Percentiles rank a stretch among this genome's conserved stretches.
Evolutionary conservation across 1,140 invertebrate genomes (phyloP).

Genomic region (Megathymus violae): DNA sequence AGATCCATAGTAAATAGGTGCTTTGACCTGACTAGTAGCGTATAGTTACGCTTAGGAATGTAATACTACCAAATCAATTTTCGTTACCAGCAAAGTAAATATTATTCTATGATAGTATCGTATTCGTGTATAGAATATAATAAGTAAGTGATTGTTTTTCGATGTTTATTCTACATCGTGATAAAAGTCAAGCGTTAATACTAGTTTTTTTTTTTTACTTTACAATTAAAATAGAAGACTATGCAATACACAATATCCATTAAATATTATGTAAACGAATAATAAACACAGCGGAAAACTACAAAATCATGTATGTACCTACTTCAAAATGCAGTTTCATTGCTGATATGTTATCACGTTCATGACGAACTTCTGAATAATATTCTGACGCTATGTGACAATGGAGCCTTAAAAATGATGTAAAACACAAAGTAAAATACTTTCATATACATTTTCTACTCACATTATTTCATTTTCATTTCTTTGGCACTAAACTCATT

Average conservation of each 20-base stretch:
- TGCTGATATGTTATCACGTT: conserved; percentile 46
- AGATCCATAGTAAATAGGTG: conserved; percentile 69
- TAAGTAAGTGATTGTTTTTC: conserved; percentile 18
- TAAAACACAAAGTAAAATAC: neutral
- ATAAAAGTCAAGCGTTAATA: neutral
- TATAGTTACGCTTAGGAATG: conserved; percentile 64
- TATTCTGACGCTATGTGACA: conserved; percentile 41
- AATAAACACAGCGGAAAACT: conserved; percentile 32
- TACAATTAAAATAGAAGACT: no score
- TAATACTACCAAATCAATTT: conserved; percentile 18
- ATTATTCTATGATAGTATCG: conserved; percentile 47
- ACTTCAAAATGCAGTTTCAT: conserved; percentile 37
- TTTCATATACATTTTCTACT: no score
- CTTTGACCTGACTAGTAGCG: conserved; percentile 57
- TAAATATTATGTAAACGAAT: conserved; percentile 8
- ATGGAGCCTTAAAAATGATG: conserved; percentile 2
- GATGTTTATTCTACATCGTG: conserved; percentile 4
- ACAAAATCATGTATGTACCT: conserved; percentile 24
- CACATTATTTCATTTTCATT: no score
- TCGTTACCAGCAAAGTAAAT: conserved; percentile 38
- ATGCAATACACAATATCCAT: neutral
- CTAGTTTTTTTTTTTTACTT: neutral
- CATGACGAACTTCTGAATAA: conserved; percentile 41
- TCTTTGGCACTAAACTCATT: no score
- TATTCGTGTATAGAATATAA: conserved; percentile 41